phyloP scores from a whole-genome alignment of 2,797 vertebrate species.

The Melanotaenia pygmaea region DNA sequence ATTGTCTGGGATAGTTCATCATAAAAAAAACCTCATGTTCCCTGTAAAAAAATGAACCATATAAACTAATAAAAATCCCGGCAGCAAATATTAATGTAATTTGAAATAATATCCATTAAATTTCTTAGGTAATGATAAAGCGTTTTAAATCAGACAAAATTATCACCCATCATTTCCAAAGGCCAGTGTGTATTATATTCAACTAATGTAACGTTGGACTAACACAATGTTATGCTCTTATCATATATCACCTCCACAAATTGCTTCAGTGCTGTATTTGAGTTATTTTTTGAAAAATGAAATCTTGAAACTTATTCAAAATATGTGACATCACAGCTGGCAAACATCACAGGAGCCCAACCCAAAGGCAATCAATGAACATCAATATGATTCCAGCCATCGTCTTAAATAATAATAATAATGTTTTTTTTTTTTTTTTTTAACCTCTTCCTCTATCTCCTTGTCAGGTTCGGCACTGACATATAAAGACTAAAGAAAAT shows the following conservation, averaged over 20 bases:
- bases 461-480: too few species aligned
- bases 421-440: too few species aligned
- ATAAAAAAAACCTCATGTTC: conserved; percentile 53
- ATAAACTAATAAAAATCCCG: conserved; percentile 51
- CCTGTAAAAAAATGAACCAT: conserved; percentile 44
- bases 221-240: conserved; percentile 21
- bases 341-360: background rate
- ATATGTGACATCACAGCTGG: background rate
- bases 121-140: conserved; percentile 57
- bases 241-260: conserved; percentile 12
- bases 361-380: conserved; percentile 18
- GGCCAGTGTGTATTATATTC: conserved; percentile 34
- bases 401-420: background rate
- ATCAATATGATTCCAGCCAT: conserved; percentile 12
- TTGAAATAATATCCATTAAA: conserved; percentile 66
- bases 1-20: conserved; percentile 58
- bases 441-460: too few species aligned
- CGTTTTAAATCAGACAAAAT: conserved; percentile 47
- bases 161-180: conserved; percentile 39
- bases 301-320: conserved; percentile 13
- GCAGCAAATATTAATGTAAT: conserved; percentile 66
- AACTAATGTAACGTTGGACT: conserved; percentile 35
- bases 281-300: conserved; percentile 12
- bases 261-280: conserved; percentile 1
- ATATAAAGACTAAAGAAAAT: too few species aligned